Percentiles rank a stretch among this genome's conserved stretches.
These are phyloP conservation scores for Cydia splendana DNA, from an alignment of 1,140 invertebrate genomes.

Conservation along the genomic window DNA sequence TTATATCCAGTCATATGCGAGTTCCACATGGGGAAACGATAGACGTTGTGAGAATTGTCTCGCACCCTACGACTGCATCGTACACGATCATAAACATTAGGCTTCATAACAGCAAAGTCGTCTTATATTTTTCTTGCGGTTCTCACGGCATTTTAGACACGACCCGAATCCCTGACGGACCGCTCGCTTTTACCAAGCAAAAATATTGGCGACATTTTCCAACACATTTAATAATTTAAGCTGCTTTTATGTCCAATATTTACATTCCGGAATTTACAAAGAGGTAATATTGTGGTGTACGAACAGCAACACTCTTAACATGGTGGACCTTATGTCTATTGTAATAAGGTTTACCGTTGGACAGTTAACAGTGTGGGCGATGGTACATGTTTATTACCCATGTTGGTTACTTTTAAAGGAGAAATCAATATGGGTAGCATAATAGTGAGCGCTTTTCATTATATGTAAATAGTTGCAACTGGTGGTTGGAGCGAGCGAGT, in stretches of 20 bases:
- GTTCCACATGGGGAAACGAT: not conserved
- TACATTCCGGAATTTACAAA: slow-evolving; percentile 5
- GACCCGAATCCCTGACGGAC: not conserved
- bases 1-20: not conserved
- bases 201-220: not conserved
- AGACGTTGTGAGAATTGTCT: not conserved
- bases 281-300: not conserved
- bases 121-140: not conserved
- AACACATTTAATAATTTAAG: not conserved
- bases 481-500: not conserved
- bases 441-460: not conserved
- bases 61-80: not conserved
- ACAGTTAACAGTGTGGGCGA: too few species aligned
- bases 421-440: not conserved
- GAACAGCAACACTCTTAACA: too few species aligned
- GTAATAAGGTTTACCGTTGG: too few species aligned
- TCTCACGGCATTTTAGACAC: slow-evolving; percentile 4
- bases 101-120: slow-evolving; percentile 18
- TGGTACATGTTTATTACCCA: not conserved
- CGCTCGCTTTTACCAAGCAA: not conserved
- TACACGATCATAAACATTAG: slow-evolving; percentile 16
- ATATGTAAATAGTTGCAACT: not conserved
- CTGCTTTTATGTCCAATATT: not conserved
- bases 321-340: too few species aligned
- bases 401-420: not conserved